These are phyloP conservation scores for Camelus bactrianus DNA, from an alignment of 2,113 vertebrate species.

Conservation along the genomic window DNA sequence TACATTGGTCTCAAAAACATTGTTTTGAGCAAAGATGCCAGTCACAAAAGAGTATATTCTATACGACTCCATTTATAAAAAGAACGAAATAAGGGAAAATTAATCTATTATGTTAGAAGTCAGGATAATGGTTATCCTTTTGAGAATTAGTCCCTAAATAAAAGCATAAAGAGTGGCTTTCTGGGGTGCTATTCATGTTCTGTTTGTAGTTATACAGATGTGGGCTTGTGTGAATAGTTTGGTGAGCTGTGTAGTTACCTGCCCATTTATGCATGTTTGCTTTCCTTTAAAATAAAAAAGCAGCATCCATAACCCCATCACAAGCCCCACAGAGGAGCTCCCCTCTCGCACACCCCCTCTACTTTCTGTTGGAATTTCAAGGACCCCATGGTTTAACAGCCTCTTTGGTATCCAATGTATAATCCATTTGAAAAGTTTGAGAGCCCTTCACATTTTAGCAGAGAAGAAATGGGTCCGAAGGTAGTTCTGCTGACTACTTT, in stretches of 20 bases:
- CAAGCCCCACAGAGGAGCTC: background rate
- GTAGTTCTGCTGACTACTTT: conserved; percentile 22
- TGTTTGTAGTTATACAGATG: background rate
- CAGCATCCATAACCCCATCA: background rate
- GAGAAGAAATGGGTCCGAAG: conserved; percentile 68
- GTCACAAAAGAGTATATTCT: background rate
- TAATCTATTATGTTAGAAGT: background rate
- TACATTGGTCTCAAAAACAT: background rate
- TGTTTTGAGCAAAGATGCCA: background rate
- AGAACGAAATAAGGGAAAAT: background rate
- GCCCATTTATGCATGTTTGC: background rate
- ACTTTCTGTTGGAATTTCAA: background rate
- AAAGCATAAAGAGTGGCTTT: background rate
- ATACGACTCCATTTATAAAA: background rate
- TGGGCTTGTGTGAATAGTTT: background rate
- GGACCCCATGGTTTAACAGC: background rate
- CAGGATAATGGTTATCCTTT: background rate
- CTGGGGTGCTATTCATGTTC: background rate
- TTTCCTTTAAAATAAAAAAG: background rate
- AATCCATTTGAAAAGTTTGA: background rate
- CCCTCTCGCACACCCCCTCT: rapidly evolving
- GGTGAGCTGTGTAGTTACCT: background rate
- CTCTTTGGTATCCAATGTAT: background rate
- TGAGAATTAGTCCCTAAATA: background rate
- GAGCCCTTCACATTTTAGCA: conserved; percentile 45